Evolutionary conservation across 1,140 invertebrate genomes (phyloP).

Genomic region (Apocrypta bakeri): DNA sequence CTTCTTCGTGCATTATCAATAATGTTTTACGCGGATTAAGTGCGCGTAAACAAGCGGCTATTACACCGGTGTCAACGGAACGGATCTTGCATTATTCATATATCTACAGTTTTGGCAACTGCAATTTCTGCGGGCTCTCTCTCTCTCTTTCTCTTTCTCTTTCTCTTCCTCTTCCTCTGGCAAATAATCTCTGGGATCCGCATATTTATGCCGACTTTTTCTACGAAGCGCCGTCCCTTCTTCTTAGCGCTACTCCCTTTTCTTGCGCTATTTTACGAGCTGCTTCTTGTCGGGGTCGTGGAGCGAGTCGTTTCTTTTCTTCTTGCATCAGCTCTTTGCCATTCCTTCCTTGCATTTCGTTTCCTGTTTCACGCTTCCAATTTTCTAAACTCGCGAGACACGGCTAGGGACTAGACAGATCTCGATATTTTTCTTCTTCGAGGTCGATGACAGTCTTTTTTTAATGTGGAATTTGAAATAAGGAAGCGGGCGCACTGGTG

Average conservation of each 20-base stretch:
- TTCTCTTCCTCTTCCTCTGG: background rate
- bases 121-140: conserved; percentile 20
- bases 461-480: too few species aligned
- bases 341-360: background rate
- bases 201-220: conserved; percentile 35
- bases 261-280: background rate
- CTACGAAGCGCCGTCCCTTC: conserved; percentile 18
- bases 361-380: background rate
- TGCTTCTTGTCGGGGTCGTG: background rate
- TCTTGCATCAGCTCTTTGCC: background rate
- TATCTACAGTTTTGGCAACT: background rate
- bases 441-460: too few species aligned
- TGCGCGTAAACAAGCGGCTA: conserved; percentile 27
- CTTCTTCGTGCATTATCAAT: background rate
- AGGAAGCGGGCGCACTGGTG: too few species aligned
- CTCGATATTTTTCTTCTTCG: too few species aligned
- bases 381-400: too few species aligned
- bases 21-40: conserved; percentile 19
- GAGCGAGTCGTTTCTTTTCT: background rate
- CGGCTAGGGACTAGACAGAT: too few species aligned
- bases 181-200: conserved; percentile 33
- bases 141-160: background rate
- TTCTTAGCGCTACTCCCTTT: background rate
- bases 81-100: too few species aligned
- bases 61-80: background rate